Evolutionary conservation across 2,888 invertebrate species (phyloP).

Genomic region (Mongoloraphidia duomilia): DNA sequence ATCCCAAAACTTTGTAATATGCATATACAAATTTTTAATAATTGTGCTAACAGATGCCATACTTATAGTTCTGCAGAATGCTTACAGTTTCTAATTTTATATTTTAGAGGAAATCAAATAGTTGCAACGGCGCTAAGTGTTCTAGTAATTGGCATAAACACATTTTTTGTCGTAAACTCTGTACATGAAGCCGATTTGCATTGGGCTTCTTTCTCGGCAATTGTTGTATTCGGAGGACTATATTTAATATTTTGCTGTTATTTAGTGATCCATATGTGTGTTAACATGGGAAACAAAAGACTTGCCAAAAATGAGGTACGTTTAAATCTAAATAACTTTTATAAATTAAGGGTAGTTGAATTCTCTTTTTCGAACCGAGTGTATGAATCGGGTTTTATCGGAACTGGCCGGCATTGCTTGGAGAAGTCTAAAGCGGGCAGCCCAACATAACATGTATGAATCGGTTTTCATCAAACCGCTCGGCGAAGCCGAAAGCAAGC

Average conservation of each 20-base stretch:
- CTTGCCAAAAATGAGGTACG: conserved; percentile 36
- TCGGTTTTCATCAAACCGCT: no score
- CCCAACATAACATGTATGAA: no score
- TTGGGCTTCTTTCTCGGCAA: conserved; percentile 31
- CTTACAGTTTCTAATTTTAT: conserved; percentile 13
- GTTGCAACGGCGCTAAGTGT: conserved; percentile 50
- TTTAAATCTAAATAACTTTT: conserved; percentile 6
- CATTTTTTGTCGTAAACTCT: conserved; percentile 57
- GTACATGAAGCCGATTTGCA: conserved; percentile 32
- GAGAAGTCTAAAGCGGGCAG: no score
- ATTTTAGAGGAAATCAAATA: conserved; percentile 51
- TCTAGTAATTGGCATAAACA: conserved; percentile 62
- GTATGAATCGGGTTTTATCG: no score
- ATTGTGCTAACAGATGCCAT: no score
- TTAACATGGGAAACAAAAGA: conserved; percentile 46
- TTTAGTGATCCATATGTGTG: conserved; percentile 55
- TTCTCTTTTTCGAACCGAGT: no score
- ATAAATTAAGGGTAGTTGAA: no score
- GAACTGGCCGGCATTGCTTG: no score
- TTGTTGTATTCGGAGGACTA: conserved; percentile 41
- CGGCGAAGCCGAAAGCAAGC: no score
- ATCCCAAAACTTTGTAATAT: no score
- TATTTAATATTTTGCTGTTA: conserved; percentile 63
- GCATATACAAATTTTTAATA: no score
- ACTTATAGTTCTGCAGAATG: no score